Conservation (phyloP, 35 echinoderm and acorn worm species). For the Heliocidaris tuberculata region DNA sequence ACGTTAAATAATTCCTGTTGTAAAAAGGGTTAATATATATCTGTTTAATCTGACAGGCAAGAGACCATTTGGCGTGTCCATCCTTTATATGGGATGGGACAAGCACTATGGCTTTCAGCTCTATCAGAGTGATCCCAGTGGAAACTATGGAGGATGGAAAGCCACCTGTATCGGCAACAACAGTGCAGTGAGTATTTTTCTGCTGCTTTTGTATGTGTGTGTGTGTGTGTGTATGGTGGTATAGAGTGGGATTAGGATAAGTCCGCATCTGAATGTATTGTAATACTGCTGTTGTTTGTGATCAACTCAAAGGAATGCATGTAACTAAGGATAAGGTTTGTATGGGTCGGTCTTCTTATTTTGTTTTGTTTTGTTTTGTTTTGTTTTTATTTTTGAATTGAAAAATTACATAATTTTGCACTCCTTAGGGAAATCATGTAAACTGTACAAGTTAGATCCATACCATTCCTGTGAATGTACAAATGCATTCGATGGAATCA, state of each 20-base stretch:
- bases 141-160: slow-evolving; percentile 99
- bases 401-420: too few relatives aligned
- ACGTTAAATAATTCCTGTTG: too few relatives aligned
- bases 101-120: slow-evolving; percentile 98
- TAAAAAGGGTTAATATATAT: too few relatives aligned
- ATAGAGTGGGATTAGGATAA: background rate
- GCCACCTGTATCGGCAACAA: slow-evolving; percentile 98
- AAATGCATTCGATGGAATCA: too few relatives aligned
- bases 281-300: background rate
- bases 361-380: too few relatives aligned
- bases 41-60: slow-evolving; percentile 42
- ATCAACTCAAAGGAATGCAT: too few relatives aligned
- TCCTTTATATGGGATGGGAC: slow-evolving; percentile 99
- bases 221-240: too few relatives aligned
- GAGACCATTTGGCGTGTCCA: slow-evolving; percentile 97
- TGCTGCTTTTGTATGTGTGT: background rate
- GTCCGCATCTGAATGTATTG: background rate
- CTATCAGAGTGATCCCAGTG: slow-evolving; percentile 98
- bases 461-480: too few relatives aligned
- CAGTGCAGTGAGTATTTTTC: slow-evolving; percentile 87
- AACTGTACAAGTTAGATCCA: too few relatives aligned
- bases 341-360: too few relatives aligned
- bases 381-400: background rate
- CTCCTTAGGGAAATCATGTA: too few relatives aligned
- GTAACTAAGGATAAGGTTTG: too few relatives aligned